Percentiles rank a stretch among this genome's conserved stretches.
These are phyloP conservation scores for Notarius quadriscutis DNA, from an alignment of 2,113 vertebrate species.

Conservation along the genomic window DNA sequence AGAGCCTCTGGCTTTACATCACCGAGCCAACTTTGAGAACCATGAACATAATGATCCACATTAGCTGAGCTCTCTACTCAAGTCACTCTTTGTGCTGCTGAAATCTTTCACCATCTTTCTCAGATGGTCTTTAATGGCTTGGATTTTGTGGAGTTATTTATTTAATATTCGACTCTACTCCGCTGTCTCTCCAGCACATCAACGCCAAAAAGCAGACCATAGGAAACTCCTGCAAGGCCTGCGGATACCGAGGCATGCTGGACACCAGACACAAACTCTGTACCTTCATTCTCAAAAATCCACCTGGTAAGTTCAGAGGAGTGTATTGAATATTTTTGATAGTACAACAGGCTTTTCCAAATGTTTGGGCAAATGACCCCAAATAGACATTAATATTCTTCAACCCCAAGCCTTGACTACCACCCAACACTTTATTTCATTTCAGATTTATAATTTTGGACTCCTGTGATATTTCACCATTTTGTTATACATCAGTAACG, in stretches of 20 bases:
- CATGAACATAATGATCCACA: not conserved
- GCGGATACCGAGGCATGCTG: slow-evolving; percentile 97
- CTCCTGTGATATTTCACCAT: not conserved
- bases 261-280: slow-evolving; percentile 99
- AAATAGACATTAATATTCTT: not conserved
- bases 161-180: not conserved
- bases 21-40: not conserved
- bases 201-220: slow-evolving; percentile 99
- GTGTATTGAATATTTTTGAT: too few relatives aligned
- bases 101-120: not conserved
- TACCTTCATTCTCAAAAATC: slow-evolving; percentile 99
- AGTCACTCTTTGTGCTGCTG: not conserved
- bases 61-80: not conserved
- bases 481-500: not conserved
- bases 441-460: not conserved
- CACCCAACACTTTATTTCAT: not conserved
- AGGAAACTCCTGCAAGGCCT: slow-evolving; percentile 98
- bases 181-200: slow-evolving; percentile 81
- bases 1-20: too few relatives aligned
- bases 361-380: not conserved
- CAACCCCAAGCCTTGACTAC: not conserved
- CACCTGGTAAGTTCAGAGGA: slow-evolving; percentile 83
- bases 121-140: too few relatives aligned
- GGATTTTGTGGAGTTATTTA: too few relatives aligned
- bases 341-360: too few relatives aligned